Conservation (phyloP, 2,113 vertebrate species). For the Cottus gobio region DNA sequence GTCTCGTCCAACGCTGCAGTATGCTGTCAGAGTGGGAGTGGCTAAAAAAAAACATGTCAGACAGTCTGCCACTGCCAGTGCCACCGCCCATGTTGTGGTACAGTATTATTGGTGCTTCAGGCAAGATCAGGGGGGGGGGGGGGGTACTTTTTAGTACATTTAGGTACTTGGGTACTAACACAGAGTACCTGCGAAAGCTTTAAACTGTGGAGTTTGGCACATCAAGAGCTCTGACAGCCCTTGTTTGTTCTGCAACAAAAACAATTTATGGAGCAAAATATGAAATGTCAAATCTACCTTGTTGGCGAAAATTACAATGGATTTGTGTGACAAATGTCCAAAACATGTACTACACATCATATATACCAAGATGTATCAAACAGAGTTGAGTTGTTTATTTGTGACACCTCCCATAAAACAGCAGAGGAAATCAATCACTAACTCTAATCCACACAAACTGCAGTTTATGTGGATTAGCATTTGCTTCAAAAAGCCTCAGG, state of each 20-base stretch:
- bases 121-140: too few species aligned
- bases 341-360: neutral
- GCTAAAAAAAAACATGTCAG: too few species aligned
- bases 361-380: conserved; percentile 1
- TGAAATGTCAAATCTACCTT: neutral
- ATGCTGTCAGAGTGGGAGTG: neutral
- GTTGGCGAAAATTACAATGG: neutral
- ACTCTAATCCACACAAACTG: neutral
- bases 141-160: too few species aligned
- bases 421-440: neutral
- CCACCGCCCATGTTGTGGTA: conserved; percentile 30
- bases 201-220: neutral
- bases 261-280: too few species aligned
- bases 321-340: neutral
- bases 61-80: conserved; percentile 26
- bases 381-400: neutral
- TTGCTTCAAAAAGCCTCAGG: neutral
- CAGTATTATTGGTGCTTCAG: conserved; percentile 42
- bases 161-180: neutral
- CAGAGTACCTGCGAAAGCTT: neutral
- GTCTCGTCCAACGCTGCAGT: neutral
- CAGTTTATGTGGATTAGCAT: neutral
- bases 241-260: neutral
- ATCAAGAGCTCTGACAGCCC: neutral
- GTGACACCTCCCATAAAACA: neutral